phyloP scores from a whole-genome alignment of 2,113 vertebrate species.

The Colaptes auratus region DNA sequence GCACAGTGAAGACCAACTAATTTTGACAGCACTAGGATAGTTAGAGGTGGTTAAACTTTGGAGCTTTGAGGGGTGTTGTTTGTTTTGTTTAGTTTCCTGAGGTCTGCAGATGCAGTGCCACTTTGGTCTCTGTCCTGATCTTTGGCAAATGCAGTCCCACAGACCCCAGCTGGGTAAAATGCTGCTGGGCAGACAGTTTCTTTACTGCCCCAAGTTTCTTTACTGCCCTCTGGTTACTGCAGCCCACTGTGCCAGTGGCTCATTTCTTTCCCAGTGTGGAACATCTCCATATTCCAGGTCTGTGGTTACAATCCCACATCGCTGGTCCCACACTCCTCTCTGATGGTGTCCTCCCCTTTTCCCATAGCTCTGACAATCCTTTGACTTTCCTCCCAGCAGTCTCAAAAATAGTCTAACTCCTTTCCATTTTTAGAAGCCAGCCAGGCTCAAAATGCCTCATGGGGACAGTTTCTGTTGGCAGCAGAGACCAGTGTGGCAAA shows the following conservation, averaged over 20 bases:
- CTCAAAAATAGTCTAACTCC: background rate
- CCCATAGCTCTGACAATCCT: background rate
- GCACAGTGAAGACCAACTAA: background rate
- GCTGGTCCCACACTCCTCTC: background rate
- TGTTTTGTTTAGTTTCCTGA: background rate
- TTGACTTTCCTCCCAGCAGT: background rate
- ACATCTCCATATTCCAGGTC: background rate
- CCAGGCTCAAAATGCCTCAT: background rate
- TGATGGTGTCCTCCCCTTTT: background rate
- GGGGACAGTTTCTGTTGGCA: background rate
- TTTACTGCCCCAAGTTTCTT: background rate
- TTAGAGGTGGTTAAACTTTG: background rate
- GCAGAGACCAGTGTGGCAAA: background rate
- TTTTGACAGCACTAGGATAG: background rate
- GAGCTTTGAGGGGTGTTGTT: background rate
- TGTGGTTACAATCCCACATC: background rate
- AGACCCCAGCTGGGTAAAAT: background rate
- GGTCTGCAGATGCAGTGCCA: background rate
- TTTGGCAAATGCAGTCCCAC: background rate
- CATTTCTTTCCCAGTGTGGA: background rate
- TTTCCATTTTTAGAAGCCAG: background rate
- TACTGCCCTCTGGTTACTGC: background rate
- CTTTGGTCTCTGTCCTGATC: background rate
- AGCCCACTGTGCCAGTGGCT: background rate
- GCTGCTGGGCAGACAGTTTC: background rate